Base-by-base conservation (phyloP, 1,140 invertebrate species). In the Dryas iulia region DNA sequence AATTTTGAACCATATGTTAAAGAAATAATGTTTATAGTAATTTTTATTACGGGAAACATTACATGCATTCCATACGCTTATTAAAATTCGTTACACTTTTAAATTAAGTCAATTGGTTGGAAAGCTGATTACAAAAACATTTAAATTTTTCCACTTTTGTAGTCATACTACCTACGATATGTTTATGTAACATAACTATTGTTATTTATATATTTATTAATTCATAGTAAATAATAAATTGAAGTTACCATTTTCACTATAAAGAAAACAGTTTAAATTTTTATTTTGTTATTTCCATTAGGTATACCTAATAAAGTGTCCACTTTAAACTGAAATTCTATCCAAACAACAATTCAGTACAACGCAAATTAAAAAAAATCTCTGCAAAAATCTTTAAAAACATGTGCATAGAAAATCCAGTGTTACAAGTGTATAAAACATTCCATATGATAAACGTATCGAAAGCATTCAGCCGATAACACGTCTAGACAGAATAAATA, bases 401-500 rank as follows among this genome's bases (percentile, higher is more conserved):
- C 14, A 69, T 4, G n/a, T 52, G 33, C 11, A 25, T 58, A 33
- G 3, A n/a, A 57, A 54, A 26, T 69, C n/a, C 26, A 31, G 7
- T 12, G 25, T 61, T 82, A 82, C 79, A 81, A 84, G 83, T 87
- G 79, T 88, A 87, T 87, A 87, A 88, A 87, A 86, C 84, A 86
- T 89, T 87, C 82, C 79, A n/a, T 70, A 59, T 78, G 86, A 90
- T 89, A 90, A 88, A 83, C 64, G 33, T 78, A 89, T 85, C 77
- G 75, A 86, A 82, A 78, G 66, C 72, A 78, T 76, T 76, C 74
- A 81, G 63, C 69, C 72, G 88, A 90, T 90, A 89, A 90, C 66
- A 57, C 69, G 88, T 90, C 88, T 90, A 90, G 88, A 89, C 86
- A 82, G 60, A 83, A 89, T 89, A 90, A 87, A 89, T 86, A 86